Evolutionary conservation across 2,888 invertebrate species (phyloP), one percentile per base, ranked within the genome.

Genomic region (Drosophila yooni): DNA sequence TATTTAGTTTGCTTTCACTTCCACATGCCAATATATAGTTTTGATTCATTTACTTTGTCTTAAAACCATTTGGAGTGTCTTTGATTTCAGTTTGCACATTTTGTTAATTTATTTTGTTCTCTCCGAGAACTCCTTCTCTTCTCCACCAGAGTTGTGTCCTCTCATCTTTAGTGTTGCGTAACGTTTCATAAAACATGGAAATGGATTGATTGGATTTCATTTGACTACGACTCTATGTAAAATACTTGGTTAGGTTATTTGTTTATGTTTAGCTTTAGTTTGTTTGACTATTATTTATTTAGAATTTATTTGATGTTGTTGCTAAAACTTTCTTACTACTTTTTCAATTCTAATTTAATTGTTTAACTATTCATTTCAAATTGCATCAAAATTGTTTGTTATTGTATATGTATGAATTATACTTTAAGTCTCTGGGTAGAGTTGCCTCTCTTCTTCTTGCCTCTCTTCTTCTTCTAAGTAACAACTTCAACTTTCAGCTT

Each of bases 21-120:
- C 56, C 74, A 64, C 53, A 73, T 62, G 64, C 56, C 79, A 81
- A 76, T 74, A 71, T 51, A 62, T 70, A 51, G 80, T 82, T 85
- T 85, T 85, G 85, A 87, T 85, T 85, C 62, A 46, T 66, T 84
- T 76, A 70, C 72, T 60, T 79, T 57, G n/a, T 43, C 74, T 83
- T 70, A 80, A 84, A 86, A 83, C 72, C 84, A 64, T 84, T 74
- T 83, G 68, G 79, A 81, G 70, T 83, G 64, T 77, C 81, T 85
- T 85, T 85, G 87, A 85, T 87, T 85, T 81, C 58, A 76, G 66
- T 85, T 84, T 87, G 84, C 84, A 85, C 87, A 84, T 85, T 80
- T 70, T 82, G 75, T 84, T 77, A 21, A 27, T 33, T 38, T 33
- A 33, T 2, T 29, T 56, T 4, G 21, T 51, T 36, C 36, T 56